Percentiles rank a stretch among this genome's conserved stretches.
These are phyloP conservation scores for Rhadinocentrus ornatus DNA, from an alignment of 2,797 vertebrate genomes.

Conservation along the genomic window DNA sequence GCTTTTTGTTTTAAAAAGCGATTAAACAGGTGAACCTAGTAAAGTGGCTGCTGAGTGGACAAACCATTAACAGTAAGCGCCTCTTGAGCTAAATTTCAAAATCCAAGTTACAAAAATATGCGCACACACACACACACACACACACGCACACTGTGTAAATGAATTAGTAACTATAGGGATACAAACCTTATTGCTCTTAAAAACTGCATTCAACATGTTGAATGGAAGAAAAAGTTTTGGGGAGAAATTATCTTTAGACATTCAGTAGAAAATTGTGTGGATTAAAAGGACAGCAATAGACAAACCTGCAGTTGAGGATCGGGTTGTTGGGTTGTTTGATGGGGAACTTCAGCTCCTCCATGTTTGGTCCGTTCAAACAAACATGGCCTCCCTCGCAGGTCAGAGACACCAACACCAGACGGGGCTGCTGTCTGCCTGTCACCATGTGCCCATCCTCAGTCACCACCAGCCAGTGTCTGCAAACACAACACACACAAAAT, in stretches of 20 bases:
- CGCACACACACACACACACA: too few relatives aligned
- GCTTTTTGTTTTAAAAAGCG: too few relatives aligned
- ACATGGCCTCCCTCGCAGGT: conserved; percentile 68
- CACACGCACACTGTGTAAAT: neutral
- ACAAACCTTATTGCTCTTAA: neutral
- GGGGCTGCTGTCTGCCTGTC: conserved; percentile 91
- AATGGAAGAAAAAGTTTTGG: neutral
- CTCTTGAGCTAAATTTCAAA: neutral
- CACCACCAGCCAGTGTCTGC: conserved; percentile 93
- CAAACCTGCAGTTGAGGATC: conserved; percentile 88
- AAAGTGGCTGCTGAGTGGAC: too few relatives aligned
- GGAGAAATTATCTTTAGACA: neutral
- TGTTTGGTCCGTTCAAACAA: conserved; percentile 82
- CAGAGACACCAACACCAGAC: conserved; percentile 87
- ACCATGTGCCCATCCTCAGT: conserved; percentile 91
- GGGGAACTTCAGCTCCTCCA: conserved; percentile 85
- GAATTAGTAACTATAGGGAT: neutral
- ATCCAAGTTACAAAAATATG: too few relatives aligned
- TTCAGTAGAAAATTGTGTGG: neutral
- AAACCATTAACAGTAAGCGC: too few relatives aligned
- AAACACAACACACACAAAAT: conserved; percentile 19
- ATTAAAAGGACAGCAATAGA: neutral
- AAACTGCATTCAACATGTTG: neutral
- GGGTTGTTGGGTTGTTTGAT: conserved; percentile 72
- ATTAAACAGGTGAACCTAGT: too few relatives aligned